Evolutionary conservation across 2,797 vertebrate genomes (phyloP), one percentile per base, ranked within the genome.

Genomic region (Poeciliopsis turneri): DNA sequence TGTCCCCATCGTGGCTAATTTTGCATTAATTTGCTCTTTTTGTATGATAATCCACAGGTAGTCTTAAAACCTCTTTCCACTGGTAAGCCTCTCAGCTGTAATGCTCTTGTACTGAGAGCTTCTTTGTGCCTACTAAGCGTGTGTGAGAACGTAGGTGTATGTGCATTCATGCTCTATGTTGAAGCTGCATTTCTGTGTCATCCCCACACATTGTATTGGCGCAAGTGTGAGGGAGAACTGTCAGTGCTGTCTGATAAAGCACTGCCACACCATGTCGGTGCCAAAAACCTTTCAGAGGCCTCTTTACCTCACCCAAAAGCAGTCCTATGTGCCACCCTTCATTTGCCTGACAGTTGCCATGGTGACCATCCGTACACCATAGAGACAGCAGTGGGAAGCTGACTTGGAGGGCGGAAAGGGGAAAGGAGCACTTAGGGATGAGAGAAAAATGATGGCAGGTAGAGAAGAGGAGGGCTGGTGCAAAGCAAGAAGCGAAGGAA

Each of bases 331-430:
- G 90, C 89, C 84, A 88, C 86, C 87, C 82, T 90, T 88, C 78
- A 89, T 86, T 91, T 20, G 86, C 86, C 83, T 90, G 89, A 87
- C 88, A 90, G 94, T 94, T 94, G 88, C 92, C 88, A 94, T 93
- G 91, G 93, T 89, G 91, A 94, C 92, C 90, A 89, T 82, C 81
- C 82, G 88, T 87, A 92, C 87, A 87, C 90, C 86, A 87, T 74
- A 82, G 88, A 91, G 90, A 89, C 82, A 82, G 87, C 82, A 83
- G 89, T 84, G 83, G 86, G 82, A 88, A 88, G 76, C 85, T 86
- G 82, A 84, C 82, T 84, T 80, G 82, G 85, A 88, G 84, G 86
- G 82, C 83, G 86, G 76, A 82, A 78, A 82, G 86, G 83, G 83
- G 82, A 82, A 80, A 82, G 87, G 82, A 85, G 87, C 92, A 90